These are phyloP conservation scores for Gallinago nigripennis DNA, from an alignment of 2,797 vertebrate genomes.

Conservation along the genomic window DNA sequence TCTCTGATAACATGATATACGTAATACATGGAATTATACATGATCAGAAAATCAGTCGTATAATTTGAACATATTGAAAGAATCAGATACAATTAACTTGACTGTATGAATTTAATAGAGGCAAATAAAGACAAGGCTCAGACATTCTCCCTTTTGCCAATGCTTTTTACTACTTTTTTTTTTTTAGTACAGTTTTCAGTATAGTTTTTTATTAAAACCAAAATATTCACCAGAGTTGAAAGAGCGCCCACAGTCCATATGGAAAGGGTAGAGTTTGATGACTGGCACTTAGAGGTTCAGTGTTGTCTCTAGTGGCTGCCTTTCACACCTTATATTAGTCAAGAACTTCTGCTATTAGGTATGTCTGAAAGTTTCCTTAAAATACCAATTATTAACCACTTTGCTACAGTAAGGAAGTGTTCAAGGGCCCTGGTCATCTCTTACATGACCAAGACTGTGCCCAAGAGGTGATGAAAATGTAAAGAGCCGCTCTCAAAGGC, in stretches of 20 bases:
- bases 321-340: not conserved
- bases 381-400: not conserved
- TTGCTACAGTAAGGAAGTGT: not conserved
- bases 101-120: not conserved
- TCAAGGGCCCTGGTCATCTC: not conserved
- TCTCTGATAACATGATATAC: not conserved
- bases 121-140: not conserved
- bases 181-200: not conserved
- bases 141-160: not conserved
- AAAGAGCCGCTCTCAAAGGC: not conserved
- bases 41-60: not conserved
- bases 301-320: not conserved
- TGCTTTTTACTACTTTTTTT: not conserved
- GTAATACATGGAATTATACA: not conserved
- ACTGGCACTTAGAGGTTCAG: not conserved
- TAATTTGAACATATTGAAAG: not conserved
- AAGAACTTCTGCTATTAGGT: not conserved
- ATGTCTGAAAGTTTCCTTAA: not conserved
- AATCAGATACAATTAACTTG: not conserved
- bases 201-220: not conserved
- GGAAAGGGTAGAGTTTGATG: not conserved
- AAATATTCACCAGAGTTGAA: not conserved
- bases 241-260: not conserved
- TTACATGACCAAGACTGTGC: not conserved
- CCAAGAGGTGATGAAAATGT: not conserved